Evolutionary conservation across 2,888 invertebrate species (phyloP).

Genomic region (Nomada ferruginata): DNA sequence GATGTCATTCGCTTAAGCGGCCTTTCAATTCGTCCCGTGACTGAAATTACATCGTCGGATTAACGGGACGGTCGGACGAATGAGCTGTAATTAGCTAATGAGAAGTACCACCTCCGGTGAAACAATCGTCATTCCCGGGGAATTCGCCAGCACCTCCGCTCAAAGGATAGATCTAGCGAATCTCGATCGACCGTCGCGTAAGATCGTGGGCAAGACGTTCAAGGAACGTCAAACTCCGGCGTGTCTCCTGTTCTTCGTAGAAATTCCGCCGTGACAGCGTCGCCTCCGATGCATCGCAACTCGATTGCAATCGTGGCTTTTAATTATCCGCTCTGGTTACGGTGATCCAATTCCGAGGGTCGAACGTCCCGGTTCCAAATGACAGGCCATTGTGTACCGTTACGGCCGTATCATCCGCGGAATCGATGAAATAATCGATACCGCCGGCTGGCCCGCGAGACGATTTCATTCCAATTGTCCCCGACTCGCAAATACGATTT

Average conservation of each 20-base stretch:
- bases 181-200: conserved; percentile 33
- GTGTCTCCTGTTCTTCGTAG: conserved; percentile 3
- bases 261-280: background rate
- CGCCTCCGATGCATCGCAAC: conserved; percentile 52
- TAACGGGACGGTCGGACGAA: conserved; percentile 9
- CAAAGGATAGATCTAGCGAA: background rate
- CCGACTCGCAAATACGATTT: conserved; percentile 16
- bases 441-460: background rate
- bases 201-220: conserved; percentile 13
- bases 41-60: conserved; percentile 13
- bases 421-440: conserved; percentile 48
- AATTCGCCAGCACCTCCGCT: background rate
- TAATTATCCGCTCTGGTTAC: conserved; percentile 71
- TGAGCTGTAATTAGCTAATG: conserved; percentile 39
- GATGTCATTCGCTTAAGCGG: conserved; percentile 4
- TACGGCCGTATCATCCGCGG: conserved; percentile 29
- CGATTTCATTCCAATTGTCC: conserved; percentile 12
- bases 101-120: conserved; percentile 17
- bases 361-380: conserved; percentile 31
- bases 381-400: conserved; percentile 19
- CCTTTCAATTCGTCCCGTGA: conserved; percentile 31
- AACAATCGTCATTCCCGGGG: conserved; percentile 19
- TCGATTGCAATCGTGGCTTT: conserved; percentile 66
- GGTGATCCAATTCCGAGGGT: conserved; percentile 41
- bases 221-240: background rate